Conservation (phyloP, 1,140 invertebrate genomes). For the Drosophila quadrilineata region DNA sequence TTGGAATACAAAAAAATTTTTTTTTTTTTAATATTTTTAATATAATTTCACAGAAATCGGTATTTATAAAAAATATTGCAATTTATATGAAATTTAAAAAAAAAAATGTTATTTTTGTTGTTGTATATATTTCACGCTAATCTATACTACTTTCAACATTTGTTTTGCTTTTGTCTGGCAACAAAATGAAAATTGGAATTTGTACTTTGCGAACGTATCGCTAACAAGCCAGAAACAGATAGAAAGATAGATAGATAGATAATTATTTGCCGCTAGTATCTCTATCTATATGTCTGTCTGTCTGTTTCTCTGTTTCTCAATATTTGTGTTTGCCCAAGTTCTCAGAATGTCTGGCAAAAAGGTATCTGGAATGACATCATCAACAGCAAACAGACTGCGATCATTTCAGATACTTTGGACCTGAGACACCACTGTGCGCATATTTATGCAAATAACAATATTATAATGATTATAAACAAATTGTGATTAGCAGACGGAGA, state of each 20-base stretch:
- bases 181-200: conserved; percentile 36
- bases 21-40: too few species aligned
- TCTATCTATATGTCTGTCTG: conserved; percentile 13
- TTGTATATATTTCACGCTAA: not conserved
- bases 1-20: too few species aligned
- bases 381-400: conserved; percentile 28
- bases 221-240: conserved; percentile 10
- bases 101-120: not conserved
- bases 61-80: too few species aligned
- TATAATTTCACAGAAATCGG: too few species aligned
- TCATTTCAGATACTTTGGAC: conserved; percentile 34
- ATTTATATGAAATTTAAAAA: too few species aligned
- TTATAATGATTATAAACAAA: too few species aligned
- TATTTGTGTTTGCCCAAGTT: conserved; percentile 26
- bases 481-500: too few species aligned
- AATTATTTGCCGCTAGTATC: conserved; percentile 1
- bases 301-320: not conserved
- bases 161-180: conserved; percentile 4
- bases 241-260: too few species aligned
- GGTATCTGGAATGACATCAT: conserved; percentile 50
- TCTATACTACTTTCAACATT: conserved; percentile 6
- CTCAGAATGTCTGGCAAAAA: too few species aligned
- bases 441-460: too few species aligned
- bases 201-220: conserved; percentile 47
- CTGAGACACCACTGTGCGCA: too few species aligned